Evolutionary conservation across 53 echinoderm and acorn worm species (phyloP).

Genomic region (Mesocentrotus franciscanus): DNA sequence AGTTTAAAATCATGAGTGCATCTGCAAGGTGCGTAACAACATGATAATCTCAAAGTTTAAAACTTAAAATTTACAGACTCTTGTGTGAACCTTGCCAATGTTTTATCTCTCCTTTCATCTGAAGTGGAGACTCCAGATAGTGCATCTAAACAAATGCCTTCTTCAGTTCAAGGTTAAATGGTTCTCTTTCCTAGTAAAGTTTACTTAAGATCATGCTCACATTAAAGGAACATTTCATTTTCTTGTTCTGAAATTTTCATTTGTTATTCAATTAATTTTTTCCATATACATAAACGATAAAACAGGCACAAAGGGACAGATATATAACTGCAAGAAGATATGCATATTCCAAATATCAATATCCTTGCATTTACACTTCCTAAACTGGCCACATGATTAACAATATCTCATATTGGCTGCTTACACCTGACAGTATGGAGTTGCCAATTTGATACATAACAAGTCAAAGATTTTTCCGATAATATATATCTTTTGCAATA

Average conservation of each 20-base stretch:
- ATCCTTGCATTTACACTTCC: neutral
- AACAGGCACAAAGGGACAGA: neutral
- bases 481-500: too few relatives aligned
- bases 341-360: too few relatives aligned
- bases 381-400: too few relatives aligned
- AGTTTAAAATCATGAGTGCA: too few relatives aligned
- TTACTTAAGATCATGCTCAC: neutral
- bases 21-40: too few relatives aligned
- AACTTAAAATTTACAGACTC: too few relatives aligned
- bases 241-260: neutral
- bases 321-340: too few relatives aligned
- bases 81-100: neutral
- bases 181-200: neutral
- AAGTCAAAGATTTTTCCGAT: too few relatives aligned
- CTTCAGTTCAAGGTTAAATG: neutral
- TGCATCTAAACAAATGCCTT: conserved; percentile 26
- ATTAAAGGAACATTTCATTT: neutral
- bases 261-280: neutral
- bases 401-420: neutral
- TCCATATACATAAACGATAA: neutral
- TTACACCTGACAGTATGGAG: neutral
- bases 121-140: conserved; percentile 22
- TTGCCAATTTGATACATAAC: neutral
- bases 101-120: conserved; percentile 11
- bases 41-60: too few relatives aligned